Evolutionary conservation across 2,888 invertebrate species (phyloP), one percentile per base, ranked within the genome.

Genomic region (Hoplodrina ambigua): DNA sequence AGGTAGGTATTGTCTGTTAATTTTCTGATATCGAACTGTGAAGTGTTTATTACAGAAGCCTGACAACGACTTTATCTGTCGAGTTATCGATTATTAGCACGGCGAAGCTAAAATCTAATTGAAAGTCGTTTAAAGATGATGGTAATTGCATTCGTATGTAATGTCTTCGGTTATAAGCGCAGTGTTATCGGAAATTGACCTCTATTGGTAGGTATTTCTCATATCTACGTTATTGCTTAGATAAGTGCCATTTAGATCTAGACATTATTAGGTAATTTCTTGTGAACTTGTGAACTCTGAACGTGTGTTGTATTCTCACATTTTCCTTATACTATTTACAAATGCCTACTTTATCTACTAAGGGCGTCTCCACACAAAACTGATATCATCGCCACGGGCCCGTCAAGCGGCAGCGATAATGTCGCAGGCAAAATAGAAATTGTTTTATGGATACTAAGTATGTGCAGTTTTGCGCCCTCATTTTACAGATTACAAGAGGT

Each of bases 261-360:
- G 52, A 58, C 37, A 17, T 59, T 37, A 60, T 52, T 60, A n/a
- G n/a, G n/a, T n/a, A 46, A 62, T 69, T 69, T 49, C 17, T 62
- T 46, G 46, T 46, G 17, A 25, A 44, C 41, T 66, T 25, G 13
- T 61, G 60, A 68, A 53, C 73, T 73, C 68, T 68, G 37, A 44
- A 44, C 10, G n/a, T 56, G 58, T 49, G 56, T 54, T 13, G 4
- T 17, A 46, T 10, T 49, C 41, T 49, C 10, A n/a, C 56, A 52
- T 68, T 72, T 73, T 73, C 73, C 71, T 65, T 49, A 15, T 33
- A 8, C n/a, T 57, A 33, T 52, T 46, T 46, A n/a, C 46, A 20
- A 25, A 33, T 53, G 17, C 33, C 3, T 33, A 33, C 33, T 33
- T 33, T 33, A 33, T 33, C 33, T 33, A 37, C 25, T 37, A 8